Base-by-base conservation (phyloP, 2,113 vertebrate genomes). In the Eonycteris spelaea region DNA sequence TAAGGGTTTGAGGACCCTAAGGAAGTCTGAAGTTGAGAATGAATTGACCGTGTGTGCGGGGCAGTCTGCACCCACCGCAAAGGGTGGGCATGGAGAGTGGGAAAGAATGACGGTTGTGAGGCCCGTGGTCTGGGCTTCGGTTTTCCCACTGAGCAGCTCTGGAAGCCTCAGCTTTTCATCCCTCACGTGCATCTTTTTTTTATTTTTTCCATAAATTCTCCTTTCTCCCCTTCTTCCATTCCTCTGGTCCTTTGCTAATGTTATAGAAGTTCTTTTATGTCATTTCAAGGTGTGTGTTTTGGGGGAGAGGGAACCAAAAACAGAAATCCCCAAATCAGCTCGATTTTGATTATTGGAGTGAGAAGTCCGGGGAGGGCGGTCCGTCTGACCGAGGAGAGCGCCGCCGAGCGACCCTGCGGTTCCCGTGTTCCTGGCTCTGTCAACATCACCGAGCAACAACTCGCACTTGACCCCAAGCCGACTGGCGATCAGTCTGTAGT, bases 321-420 rank as follows among this genome's bases (percentile, higher is more conserved):
- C 15, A 55, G 26, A 71, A 83, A 51, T 1, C 10, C 13, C 7
- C 14, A 16, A 51, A 51, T 51, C 51, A 15, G 51, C 35, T 90
- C 59, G 19, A 14, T 33, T 86, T 53, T 79, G n/a, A 38, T 73
- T 21, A 63, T 55, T 13, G 43, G 30, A 38, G 18, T 19, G 28
- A 30, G 22, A 90, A 57, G 4, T 5, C 5, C 5, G 48, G 38
- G 22, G 6, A 1, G 1, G 0, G 0, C n/a, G 55, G 38, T 24
- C 21, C 18, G 3, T 0, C 7, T 28, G 2, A 21, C 0, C 33
- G 21, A 59, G 4, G 13, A 2, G 0, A 51, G 7, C 67, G 1
- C 2, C n/a, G 6, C 35, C 48, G 3, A 40, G 0, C 15, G 6
- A 48, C 21, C 59, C 51, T 30, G 15, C 15, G 6, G 3, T 30